Conservation (phyloP, 2,113 vertebrate genomes). For the Catagonus wagneri region DNA sequence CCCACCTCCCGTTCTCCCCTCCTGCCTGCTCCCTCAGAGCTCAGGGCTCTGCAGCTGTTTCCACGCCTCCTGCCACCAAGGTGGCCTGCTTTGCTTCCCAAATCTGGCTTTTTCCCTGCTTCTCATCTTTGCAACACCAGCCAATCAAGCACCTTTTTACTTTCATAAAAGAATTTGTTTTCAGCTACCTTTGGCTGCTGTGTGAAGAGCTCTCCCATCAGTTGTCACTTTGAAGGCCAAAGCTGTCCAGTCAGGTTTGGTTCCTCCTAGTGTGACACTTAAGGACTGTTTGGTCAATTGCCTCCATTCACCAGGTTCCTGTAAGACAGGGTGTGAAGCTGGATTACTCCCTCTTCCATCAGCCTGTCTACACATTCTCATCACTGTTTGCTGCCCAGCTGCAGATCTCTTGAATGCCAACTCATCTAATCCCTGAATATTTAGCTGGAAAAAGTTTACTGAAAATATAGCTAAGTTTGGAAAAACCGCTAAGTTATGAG, state of each 20-base stretch:
- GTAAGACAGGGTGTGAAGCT: background rate
- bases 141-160: background rate
- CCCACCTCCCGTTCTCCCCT: background rate
- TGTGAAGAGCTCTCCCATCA: background rate
- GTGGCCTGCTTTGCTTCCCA: background rate
- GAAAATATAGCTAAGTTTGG: background rate
- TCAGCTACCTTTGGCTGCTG: background rate
- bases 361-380: background rate
- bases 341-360: background rate
- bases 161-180: background rate
- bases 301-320: background rate
- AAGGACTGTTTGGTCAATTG: background rate
- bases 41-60: background rate
- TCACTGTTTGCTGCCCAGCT: background rate
- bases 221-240: background rate
- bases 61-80: too few relatives aligned
- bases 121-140: background rate
- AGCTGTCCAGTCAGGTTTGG: background rate
- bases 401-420: constrained; percentile 15
- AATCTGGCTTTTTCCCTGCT: background rate
- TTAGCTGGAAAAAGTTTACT: background rate
- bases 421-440: background rate
- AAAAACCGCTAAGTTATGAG: background rate
- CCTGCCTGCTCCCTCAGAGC: background rate
- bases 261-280: background rate